A percentile compares a stretch with the other conserved stretches of the same genome.
These are phyloP conservation scores for Syngnathoides biaculeatus DNA, from an alignment of 2,113 vertebrate genomes.

Conservation along the genomic window DNA sequence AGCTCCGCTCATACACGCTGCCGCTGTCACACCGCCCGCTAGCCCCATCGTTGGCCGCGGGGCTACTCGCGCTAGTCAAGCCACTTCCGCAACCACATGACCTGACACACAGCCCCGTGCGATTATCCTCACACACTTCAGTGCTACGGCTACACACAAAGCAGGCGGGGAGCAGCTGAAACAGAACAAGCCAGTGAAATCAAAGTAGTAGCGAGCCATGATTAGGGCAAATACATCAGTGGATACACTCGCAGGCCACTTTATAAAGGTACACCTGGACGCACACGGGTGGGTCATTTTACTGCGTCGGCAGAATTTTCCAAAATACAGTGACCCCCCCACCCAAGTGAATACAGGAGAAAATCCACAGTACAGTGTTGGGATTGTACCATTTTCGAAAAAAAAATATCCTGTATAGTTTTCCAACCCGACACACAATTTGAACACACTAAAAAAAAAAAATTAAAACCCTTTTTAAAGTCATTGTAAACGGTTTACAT, in stretches of 20 bases:
- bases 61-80: slow-evolving; percentile 20
- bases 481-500: no score
- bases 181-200: slow-evolving; percentile 63
- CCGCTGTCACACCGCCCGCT: slow-evolving; percentile 40
- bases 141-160: slow-evolving; percentile 60
- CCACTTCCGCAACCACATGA: slow-evolving; percentile 41
- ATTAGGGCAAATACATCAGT: slow-evolving; percentile 26
- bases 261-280: not conserved
- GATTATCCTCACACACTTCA: slow-evolving; percentile 43
- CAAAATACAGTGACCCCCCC: not conserved
- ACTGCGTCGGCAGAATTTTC: not conserved
- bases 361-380: no score
- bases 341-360: not conserved
- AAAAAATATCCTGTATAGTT: no score
- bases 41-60: slow-evolving; percentile 31
- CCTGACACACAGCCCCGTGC: slow-evolving; percentile 42
- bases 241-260: not conserved
- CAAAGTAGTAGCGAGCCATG: slow-evolving; percentile 39
- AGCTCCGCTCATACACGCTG: slow-evolving; percentile 56
- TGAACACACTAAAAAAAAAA: no score
- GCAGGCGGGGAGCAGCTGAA: slow-evolving; percentile 66
- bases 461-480: no score
- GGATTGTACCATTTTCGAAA: no score
- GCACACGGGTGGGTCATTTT: not conserved
- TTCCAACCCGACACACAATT: no score